Evolutionary conservation across 2,888 invertebrate genomes (phyloP).

Genomic region (Eutolmus rufibarbis): DNA sequence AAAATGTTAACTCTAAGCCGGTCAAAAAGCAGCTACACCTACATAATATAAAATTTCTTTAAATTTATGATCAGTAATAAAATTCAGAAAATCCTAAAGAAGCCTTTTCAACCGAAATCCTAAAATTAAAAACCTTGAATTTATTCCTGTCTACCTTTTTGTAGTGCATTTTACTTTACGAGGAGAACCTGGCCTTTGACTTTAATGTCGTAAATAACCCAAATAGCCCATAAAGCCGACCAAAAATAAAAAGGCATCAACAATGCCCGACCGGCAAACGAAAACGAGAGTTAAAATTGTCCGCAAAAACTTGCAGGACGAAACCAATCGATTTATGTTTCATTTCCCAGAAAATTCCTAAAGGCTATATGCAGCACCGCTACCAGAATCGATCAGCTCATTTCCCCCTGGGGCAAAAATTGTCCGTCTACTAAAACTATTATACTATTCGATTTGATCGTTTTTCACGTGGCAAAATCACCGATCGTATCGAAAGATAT

Average conservation of each 20-base stretch:
- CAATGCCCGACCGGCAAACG: background rate
- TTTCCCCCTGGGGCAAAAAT: background rate
- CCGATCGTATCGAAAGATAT: background rate
- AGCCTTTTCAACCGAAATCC: background rate
- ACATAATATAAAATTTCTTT: background rate
- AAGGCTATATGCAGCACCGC: background rate
- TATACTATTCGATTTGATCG: background rate
- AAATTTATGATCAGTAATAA: background rate
- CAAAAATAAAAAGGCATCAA: background rate
- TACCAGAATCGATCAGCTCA: background rate
- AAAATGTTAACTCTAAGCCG: background rate
- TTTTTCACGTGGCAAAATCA: background rate
- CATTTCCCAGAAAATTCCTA: background rate
- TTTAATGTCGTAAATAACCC: background rate
- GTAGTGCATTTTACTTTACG: background rate
- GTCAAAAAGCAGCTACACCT: background rate
- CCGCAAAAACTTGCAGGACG: background rate
- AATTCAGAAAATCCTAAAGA: background rate
- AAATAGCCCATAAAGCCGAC: background rate
- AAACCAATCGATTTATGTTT: background rate
- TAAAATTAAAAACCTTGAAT: background rate
- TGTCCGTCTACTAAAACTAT: background rate
- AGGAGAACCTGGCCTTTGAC: background rate
- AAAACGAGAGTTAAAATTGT: slow-evolving; percentile 7
- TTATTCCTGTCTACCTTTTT: background rate